Conservation (phyloP, 2,888 invertebrate genomes). For the Nebria salina region DNA sequence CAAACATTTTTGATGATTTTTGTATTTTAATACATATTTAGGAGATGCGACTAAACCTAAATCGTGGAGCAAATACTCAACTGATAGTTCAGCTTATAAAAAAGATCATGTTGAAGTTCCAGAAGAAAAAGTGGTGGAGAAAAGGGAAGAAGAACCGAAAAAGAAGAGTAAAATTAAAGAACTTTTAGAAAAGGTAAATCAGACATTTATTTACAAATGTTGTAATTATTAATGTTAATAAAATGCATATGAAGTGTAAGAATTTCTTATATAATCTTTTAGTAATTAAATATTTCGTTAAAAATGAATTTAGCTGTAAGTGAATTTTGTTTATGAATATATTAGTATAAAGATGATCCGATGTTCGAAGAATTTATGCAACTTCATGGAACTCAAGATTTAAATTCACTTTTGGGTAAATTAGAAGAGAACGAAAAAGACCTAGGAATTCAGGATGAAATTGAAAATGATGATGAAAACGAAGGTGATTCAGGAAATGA, state of each 20-base stretch:
- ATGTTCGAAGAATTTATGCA: conserved; percentile 89
- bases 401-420: conserved; percentile 51
- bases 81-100: conserved; percentile 76
- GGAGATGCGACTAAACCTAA: conserved; percentile 79
- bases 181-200: conserved; percentile 71
- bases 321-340: conserved; percentile 43
- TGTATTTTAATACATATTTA: conserved; percentile 50
- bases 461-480: conserved; percentile 53
- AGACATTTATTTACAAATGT: no score
- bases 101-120: conserved; percentile 63
- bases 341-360: conserved; percentile 85
- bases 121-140: conserved; percentile 53
- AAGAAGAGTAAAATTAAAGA: conserved; percentile 70
- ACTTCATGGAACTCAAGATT: conserved; percentile 73
- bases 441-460: conserved; percentile 52
- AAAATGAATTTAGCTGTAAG: not conserved
- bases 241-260: conserved; percentile 18
- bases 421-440: conserved; percentile 51
- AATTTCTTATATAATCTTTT: conserved; percentile 58
- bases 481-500: conserved; percentile 53
- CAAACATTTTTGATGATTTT: conserved; percentile 18
- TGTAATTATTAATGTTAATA: no score
- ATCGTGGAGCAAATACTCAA: conserved; percentile 93
- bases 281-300: not conserved
- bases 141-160: conserved; percentile 51